Evolutionary conservation across 2,797 vertebrate genomes (phyloP), one percentile per base, ranked within the genome.

Genomic region (Carcharodon carcharias): DNA sequence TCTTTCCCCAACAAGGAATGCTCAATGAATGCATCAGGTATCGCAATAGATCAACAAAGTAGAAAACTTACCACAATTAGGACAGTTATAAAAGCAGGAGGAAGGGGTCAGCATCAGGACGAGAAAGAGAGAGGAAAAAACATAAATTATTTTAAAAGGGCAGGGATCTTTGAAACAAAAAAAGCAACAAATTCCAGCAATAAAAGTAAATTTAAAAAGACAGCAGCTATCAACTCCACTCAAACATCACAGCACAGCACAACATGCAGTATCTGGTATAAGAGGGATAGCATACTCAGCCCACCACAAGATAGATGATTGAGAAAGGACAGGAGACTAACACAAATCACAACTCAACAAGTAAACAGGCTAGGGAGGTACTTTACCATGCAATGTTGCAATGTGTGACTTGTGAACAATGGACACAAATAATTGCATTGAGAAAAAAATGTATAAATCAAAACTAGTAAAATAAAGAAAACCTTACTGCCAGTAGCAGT

Each of bases 61-160:
- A 98, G 98, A 97, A 95, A 99, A 99, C 99, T 99, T 99, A 99
- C 99, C 99, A 99, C 98, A 99, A 99, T 97, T 18, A 99, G 61
- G 98, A 99, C 98, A 99, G 99, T 99, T 99, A 99, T 99, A 99
- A 99, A 99, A 99, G 99, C 99, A 98, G 99, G 98, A 98, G 99
- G 98, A 98, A 99, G 98, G 98, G 98, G 98, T 99, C 99, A 98
- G 99, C 99, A 99, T 99, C 99, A 98, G 99, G 98, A 98, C 98
- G 98, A 99, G 98, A 97, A 50, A 95, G 65, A 95, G 69, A 61
- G 28, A 98, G 98, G 98, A 99, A 98, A 99, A 98, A 99, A 99
- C 98, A 99, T 98, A 99, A 99, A 98, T 99, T 98, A 99, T 98
- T 99, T 98, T 99, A 99, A 99, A 98, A 99, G 98, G 98, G 98